Evolutionary conservation across 2,113 vertebrate genomes (phyloP).

Genomic region (Hipposideros armiger): DNA sequence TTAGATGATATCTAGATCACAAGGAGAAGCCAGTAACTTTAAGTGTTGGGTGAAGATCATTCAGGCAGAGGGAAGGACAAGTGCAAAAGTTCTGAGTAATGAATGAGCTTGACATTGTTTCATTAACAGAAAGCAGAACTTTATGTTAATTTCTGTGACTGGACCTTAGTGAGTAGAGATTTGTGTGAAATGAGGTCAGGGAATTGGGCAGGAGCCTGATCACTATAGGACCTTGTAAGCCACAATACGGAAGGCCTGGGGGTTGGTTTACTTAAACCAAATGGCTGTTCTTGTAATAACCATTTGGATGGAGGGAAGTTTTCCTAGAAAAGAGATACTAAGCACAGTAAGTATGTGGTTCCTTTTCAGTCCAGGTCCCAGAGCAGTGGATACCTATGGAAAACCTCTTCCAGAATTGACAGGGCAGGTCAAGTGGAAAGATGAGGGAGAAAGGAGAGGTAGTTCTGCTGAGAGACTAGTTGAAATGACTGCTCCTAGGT

Average conservation of each 20-base stretch:
- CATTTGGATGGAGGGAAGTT: background rate
- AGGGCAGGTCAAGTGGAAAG: constrained; percentile 1
- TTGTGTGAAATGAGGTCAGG: background rate
- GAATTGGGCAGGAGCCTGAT: background rate
- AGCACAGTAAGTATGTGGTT: background rate
- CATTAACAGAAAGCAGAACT: background rate
- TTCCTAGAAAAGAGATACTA: background rate
- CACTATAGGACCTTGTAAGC: background rate
- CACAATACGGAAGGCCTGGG: background rate
- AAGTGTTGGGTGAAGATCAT: background rate
- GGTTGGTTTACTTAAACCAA: background rate
- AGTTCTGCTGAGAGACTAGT: background rate
- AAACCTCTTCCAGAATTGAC: background rate
- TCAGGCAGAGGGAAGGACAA: constrained; percentile 34
- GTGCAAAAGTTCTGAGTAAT: background rate
- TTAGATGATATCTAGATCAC: background rate
- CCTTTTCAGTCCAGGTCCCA: background rate
- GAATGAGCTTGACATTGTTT: constrained; percentile 41
- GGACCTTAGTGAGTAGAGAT: background rate
- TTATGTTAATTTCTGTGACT: background rate
- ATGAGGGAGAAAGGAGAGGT: background rate
- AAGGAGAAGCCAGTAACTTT: constrained; percentile 5
- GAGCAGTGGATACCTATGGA: background rate
- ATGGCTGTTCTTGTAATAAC: background rate
- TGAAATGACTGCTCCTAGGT: constrained; percentile 15